These are phyloP conservation scores for Cyanocitta stelleri DNA, from an alignment of 2,113 vertebrate genomes.

Conservation along the genomic window DNA sequence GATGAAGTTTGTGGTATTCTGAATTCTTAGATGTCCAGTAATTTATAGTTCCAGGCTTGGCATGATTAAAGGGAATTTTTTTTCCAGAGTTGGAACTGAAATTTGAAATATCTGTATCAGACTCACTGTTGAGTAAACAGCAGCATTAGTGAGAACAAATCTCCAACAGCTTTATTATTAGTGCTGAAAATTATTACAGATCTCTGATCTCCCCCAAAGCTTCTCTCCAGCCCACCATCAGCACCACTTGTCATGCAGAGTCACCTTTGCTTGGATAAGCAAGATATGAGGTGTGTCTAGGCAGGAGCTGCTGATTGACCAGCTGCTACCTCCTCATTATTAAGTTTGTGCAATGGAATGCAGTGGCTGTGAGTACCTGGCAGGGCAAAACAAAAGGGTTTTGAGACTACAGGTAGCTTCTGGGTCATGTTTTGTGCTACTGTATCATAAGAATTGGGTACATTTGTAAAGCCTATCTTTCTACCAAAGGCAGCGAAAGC, in stretches of 20 bases:
- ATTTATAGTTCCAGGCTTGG: background rate
- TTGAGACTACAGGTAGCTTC: background rate
- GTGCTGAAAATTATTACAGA: background rate
- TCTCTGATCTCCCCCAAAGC: background rate
- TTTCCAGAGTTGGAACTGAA: background rate
- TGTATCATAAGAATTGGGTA: background rate
- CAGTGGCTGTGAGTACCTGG: background rate
- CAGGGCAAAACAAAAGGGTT: background rate
- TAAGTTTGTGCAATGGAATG: background rate
- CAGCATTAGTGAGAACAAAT: background rate
- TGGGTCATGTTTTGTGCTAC: background rate
- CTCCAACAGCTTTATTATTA: background rate
- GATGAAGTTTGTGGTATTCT: background rate
- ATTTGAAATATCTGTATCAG: background rate
- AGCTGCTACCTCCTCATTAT: background rate
- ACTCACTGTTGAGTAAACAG: background rate
- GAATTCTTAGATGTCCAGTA: background rate
- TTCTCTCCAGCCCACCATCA: background rate
- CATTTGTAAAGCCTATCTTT: background rate
- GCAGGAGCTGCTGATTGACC: background rate
- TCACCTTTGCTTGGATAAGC: background rate
- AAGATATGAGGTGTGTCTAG: background rate
- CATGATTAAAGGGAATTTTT: background rate
- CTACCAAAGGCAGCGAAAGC: background rate
- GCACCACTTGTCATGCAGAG: background rate